Evolutionary conservation across 2,888 invertebrate species (phyloP), one percentile per base, ranked within the genome.

Genomic region (Podabrus alpinus): DNA sequence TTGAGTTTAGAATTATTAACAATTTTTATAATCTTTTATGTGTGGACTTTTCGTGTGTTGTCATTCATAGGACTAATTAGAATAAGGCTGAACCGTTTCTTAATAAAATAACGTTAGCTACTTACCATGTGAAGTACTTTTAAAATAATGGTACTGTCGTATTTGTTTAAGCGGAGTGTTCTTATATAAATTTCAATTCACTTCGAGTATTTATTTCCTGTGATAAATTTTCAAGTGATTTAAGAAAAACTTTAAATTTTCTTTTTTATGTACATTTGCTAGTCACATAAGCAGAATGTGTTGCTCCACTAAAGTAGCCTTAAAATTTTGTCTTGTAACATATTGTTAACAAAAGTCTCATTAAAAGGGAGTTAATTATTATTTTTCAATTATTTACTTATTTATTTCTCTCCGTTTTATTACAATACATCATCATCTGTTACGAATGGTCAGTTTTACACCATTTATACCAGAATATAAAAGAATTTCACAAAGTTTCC

Each of bases 231-330:
- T 24, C 62, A 64, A 64, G 62, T 64, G 17, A 19, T 64, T 29
- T 64, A 21, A 64, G 17, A 64, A 21, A 19, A 64, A 62, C n/a
- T 19, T 62, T 17, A 19, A 17, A 64, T 64, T 64, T 64, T 64
- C 81, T 81, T 80, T 80, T 79, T 82, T 82, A 80, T 81, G 81
- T 81, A 82, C 79, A 81, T 82, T 83, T 82, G 82, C 83, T 83
- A 83, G 81, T 81, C 82, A 80, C 75, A 69, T 74, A 68, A 72
- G 61, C 71, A 73, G 68, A 70, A 74, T 73, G 45, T 45, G 67
- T 70, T 70, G 17, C 61, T 61, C 61, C 15, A 17, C 45, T 78
- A 45, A 73, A 61, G 79, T 59, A 79, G 80, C 29, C 79, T 77
- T 78, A 81, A 80, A 24, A 76, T 77, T 77, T 79, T 75, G 79